Evolutionary conservation across 2,797 vertebrate genomes (phyloP).

Genomic region (Myotis findleyi): DNA sequence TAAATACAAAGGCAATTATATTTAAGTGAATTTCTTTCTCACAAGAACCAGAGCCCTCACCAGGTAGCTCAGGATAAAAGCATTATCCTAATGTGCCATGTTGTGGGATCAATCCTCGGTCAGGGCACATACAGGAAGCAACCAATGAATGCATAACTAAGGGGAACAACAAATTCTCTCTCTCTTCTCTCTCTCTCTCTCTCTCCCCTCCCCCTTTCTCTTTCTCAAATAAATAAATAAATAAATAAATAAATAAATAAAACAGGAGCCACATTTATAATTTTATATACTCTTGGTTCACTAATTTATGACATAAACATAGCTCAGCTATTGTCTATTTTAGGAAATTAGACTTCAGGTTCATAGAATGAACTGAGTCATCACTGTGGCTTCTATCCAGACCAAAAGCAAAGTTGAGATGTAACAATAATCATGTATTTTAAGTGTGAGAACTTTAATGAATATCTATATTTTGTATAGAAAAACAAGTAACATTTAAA

Average conservation of each 20-base stretch:
- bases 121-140: not conserved
- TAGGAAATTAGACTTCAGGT: slow-evolving; percentile 24
- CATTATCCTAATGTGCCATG: not conserved
- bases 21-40: slow-evolving; percentile 36
- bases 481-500: not conserved
- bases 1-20: slow-evolving; percentile 22
- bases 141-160: not conserved
- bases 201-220: not conserved
- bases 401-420: not conserved
- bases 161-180: not conserved
- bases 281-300: not conserved
- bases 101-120: not conserved
- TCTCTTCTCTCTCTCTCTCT: not conserved
- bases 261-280: slow-evolving; percentile 6
- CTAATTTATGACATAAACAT: slow-evolving; percentile 34
- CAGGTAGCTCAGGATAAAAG: not conserved
- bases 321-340: slow-evolving; percentile 48
- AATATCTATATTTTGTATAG: not conserved
- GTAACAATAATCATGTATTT: not conserved
- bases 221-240: too few relatives aligned
- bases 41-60: not conserved
- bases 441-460: not conserved
- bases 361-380: slow-evolving; percentile 22
- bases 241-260: not conserved
- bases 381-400: not conserved